These are phyloP conservation scores for Macroteleia sp. DNA, from an alignment of 2,888 invertebrate genomes.

Conservation along the genomic window DNA sequence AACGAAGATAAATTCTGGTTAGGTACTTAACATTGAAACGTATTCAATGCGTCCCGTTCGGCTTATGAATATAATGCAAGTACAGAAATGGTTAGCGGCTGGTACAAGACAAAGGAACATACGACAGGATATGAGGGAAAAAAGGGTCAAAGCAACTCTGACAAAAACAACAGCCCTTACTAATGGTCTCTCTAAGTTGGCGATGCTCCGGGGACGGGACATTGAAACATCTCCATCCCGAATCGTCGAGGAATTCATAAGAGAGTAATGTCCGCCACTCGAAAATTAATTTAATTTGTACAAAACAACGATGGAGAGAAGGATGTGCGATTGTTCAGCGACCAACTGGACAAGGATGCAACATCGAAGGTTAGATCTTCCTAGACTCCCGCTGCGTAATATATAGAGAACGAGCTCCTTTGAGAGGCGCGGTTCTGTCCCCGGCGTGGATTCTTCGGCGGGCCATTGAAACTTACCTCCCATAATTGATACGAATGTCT, in stretches of 20 bases:
- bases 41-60: constrained; percentile 48
- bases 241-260: constrained; percentile 77
- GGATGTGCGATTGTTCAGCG: constrained; percentile 14
- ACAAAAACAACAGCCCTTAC: constrained; percentile 66
- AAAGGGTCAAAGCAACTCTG: constrained; percentile 34
- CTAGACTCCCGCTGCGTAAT: constrained; percentile 81
- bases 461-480: constrained; percentile 78
- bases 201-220: constrained; percentile 60
- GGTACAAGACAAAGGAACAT: constrained; percentile 57
- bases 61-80: constrained; percentile 62
- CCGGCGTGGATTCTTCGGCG: constrained; percentile 76
- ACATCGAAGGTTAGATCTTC: constrained; percentile 69
- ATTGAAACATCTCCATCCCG: constrained; percentile 78
- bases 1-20: constrained; percentile 47
- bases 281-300: constrained; percentile 82
- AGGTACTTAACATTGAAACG: constrained; percentile 57
- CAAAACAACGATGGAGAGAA: constrained; percentile 68
- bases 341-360: constrained; percentile 34
- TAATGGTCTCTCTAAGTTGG: constrained; percentile 71
- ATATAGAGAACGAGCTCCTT: constrained; percentile 82
- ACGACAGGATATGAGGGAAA: constrained; percentile 58
- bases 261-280: constrained; percentile 78
- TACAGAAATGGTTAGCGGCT: constrained; percentile 59
- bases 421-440: constrained; percentile 80
- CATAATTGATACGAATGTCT: constrained; percentile 83